Evolutionary conservation across 2,888 invertebrate genomes (phyloP).

Genomic region (Tethea ocularis): DNA sequence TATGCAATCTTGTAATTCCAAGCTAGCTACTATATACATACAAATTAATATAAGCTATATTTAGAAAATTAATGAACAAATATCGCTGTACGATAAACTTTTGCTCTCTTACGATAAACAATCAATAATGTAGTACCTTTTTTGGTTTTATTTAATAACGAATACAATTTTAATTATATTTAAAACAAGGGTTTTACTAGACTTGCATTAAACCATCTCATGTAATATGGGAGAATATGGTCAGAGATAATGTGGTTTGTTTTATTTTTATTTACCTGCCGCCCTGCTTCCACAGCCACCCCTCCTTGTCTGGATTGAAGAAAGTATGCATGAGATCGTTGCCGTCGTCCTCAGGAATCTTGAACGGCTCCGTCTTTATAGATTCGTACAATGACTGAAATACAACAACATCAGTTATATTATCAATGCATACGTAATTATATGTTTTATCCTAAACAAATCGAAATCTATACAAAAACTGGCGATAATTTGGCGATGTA

Average conservation of each 20-base stretch:
- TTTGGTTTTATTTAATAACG: not conserved
- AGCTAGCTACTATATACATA: too few species aligned
- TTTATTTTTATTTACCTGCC: conserved; percentile 81
- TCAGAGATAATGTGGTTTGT: too few species aligned
- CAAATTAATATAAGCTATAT: not conserved
- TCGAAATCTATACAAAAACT: too few species aligned
- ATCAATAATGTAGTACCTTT: not conserved
- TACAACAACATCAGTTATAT: not conserved
- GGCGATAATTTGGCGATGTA: too few species aligned
- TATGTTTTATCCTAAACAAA: too few species aligned
- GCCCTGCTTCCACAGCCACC: conserved; percentile 99
- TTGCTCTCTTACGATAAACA: not conserved
- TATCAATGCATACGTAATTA: too few species aligned
- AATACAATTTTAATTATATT: too few species aligned
- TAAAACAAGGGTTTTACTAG: too few species aligned
- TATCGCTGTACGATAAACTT: not conserved
- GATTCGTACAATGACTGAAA: conserved; percentile 97
- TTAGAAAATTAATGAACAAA: not conserved
- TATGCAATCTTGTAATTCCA: too few species aligned
- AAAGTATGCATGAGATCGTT: conserved; percentile 99
- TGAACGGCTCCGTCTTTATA: conserved; percentile 99
- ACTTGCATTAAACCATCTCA: too few species aligned
- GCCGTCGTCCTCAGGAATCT: conserved; percentile 99
- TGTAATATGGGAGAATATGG: too few species aligned
- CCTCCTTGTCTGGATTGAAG: conserved; percentile 99